phyloP scores from a whole-genome alignment of 2,113 vertebrate species.

The Hemicordylus capensis region DNA sequence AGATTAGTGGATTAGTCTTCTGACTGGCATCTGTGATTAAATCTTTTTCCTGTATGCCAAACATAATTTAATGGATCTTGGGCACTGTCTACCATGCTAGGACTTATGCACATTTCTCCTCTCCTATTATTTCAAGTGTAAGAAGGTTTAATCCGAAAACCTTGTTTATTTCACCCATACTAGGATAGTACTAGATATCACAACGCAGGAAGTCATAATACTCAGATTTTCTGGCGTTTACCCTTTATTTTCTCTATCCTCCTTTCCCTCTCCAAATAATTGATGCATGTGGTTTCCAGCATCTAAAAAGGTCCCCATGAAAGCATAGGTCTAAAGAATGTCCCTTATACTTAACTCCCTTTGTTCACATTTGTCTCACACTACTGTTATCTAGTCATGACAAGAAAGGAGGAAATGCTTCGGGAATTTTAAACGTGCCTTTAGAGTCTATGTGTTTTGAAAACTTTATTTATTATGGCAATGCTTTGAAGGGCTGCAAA shows the following conservation, averaged over 20 bases:
- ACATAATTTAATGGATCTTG: constrained; percentile 82
- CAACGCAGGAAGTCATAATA: neutral
- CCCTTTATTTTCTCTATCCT: fast-evolving
- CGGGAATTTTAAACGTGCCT: constrained; percentile 54
- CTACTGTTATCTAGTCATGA: constrained; percentile 30
- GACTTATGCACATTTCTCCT: constrained; percentile 49
- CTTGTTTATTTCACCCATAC: neutral
- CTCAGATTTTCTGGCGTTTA: neutral
- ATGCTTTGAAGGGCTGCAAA: constrained; percentile 67
- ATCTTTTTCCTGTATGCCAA: constrained; percentile 83
- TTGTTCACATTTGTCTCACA: constrained; percentile 31
- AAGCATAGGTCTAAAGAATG: neutral
- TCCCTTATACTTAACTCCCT: constrained; percentile 38
- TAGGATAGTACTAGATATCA: neutral
- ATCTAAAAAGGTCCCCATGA: constrained; percentile 6
- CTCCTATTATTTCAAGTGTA: constrained; percentile 53
- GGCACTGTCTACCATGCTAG: constrained; percentile 75
- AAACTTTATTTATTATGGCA: constrained; percentile 73
- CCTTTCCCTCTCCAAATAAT: constrained; percentile 1
- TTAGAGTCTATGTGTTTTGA: constrained; percentile 67
- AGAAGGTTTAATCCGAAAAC: constrained; percentile 36
- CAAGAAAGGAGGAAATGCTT: constrained; percentile 28
- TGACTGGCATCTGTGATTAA: constrained; percentile 84
- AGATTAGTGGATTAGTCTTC: constrained; percentile 84
- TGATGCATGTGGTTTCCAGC: neutral